Conservation (phyloP, 1,140 invertebrate genomes). For the Ptiloglossa arizonensis region DNA sequence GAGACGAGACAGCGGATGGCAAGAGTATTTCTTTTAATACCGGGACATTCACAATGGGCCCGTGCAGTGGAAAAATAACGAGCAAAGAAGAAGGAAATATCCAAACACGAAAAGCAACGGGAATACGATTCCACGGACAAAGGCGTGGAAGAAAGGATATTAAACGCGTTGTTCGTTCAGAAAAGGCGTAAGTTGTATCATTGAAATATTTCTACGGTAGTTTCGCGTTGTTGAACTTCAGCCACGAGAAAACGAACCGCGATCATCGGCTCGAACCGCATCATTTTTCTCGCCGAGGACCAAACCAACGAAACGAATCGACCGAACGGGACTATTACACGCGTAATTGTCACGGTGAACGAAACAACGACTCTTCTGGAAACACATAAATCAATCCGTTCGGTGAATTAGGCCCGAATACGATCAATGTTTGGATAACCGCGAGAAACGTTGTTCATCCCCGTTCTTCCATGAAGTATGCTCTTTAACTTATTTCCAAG, state of each 20-base stretch:
- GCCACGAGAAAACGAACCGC: too few species aligned
- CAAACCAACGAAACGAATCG: too few species aligned
- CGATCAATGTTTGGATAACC: too few species aligned
- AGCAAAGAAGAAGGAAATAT: slow-evolving; percentile 23
- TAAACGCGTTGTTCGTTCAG: slow-evolving; percentile 15
- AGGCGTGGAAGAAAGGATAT: slow-evolving; percentile 27
- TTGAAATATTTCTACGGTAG: slow-evolving; percentile 10
- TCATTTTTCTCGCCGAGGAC: too few species aligned
- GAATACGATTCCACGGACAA: slow-evolving; percentile 18
- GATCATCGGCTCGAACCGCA: not conserved
- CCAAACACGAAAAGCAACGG: slow-evolving; percentile 23
- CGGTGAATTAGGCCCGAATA: too few species aligned
- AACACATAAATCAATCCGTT: too few species aligned
- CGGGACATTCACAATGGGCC: slow-evolving; percentile 41
- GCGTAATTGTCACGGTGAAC: too few species aligned
- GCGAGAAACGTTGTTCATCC: too few species aligned
- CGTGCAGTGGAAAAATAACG: slow-evolving; percentile 35
- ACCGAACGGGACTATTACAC: too few species aligned
- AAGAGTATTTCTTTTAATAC: slow-evolving; percentile 16
- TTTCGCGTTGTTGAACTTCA: not conserved
- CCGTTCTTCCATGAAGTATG: too few species aligned
- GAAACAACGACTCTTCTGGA: too few species aligned
- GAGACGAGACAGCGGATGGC: slow-evolving; percentile 3
- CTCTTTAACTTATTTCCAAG: too few species aligned
- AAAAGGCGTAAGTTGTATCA: slow-evolving; percentile 8